A percentile compares a stretch with the other conserved stretches of the same genome.
These are phyloP conservation scores for Pipra filicauda DNA, from an alignment of 2,113 vertebrate species.

Conservation along the genomic window DNA sequence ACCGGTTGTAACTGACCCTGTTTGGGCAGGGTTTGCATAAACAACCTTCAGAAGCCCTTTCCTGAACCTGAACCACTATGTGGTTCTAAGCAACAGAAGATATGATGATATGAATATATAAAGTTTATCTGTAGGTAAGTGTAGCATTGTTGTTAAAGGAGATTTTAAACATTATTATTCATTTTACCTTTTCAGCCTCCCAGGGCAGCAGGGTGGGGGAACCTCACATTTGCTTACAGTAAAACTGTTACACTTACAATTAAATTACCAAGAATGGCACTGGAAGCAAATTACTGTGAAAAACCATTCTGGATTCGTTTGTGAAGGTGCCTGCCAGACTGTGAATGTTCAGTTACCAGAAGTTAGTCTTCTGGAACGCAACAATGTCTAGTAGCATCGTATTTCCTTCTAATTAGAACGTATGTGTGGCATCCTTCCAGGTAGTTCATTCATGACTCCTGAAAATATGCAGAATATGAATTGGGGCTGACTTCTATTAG, in stretches of 20 bases:
- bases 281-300: slow-evolving; percentile 64
- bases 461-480: slow-evolving; percentile 26
- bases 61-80: neutral
- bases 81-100: neutral
- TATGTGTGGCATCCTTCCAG: slow-evolving; percentile 45
- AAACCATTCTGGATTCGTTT: slow-evolving; percentile 57
- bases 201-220: neutral
- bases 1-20: neutral
- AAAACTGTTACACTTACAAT: slow-evolving; percentile 67
- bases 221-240: slow-evolving; percentile 37
- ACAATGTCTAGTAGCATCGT: slow-evolving; percentile 35
- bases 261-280: slow-evolving; percentile 62
- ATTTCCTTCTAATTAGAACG: slow-evolving; percentile 51
- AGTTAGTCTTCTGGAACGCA: slow-evolving; percentile 46
- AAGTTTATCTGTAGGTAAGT: neutral
- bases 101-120: neutral
- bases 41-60: neutral
- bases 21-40: neutral
- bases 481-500: neutral
- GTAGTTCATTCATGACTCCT: slow-evolving; percentile 39
- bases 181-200: neutral
- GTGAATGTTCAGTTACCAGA: slow-evolving; percentile 50
- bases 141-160: neutral
- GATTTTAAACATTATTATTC: neutral
- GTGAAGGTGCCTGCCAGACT: slow-evolving; percentile 56